phyloP scores from a whole-genome alignment of 2,113 vertebrate species.

The Cynocephalus volans region DNA sequence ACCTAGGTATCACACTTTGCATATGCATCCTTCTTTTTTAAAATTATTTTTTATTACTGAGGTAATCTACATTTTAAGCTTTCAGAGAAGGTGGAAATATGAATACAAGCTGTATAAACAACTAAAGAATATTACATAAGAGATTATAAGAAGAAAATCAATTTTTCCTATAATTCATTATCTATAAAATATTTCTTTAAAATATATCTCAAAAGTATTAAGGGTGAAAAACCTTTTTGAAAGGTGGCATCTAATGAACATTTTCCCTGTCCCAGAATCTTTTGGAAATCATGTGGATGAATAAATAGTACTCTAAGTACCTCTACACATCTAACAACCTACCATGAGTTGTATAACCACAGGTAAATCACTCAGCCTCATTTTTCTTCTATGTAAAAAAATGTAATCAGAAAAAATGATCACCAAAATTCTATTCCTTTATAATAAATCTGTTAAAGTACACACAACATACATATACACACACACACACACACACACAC shows the following conservation, averaged over 20 bases:
- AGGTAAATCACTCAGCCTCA: background rate
- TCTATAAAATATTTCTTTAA: conserved; percentile 10
- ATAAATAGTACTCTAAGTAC: background rate
- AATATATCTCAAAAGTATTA: background rate
- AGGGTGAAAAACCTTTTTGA: background rate
- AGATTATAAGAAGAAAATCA: background rate
- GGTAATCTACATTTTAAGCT: background rate
- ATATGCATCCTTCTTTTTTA: background rate
- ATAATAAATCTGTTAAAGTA: background rate
- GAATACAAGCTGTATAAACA: background rate
- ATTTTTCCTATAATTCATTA: background rate
- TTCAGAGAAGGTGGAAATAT: conserved; percentile 4
- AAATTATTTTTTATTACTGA: background rate
- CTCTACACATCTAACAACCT: background rate
- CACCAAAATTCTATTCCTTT: background rate
- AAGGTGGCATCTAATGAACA: background rate
- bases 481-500: background rate
- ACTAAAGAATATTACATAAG: background rate
- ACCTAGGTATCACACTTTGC: background rate
- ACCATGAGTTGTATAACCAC: background rate
- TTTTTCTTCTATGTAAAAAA: conserved; percentile 45
- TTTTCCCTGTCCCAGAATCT: background rate
- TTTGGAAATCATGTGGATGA: background rate
- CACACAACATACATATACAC: no score
- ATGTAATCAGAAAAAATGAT: background rate